Evolutionary conservation across 1,140 invertebrate genomes (phyloP), one percentile per base, ranked within the genome.

Genomic region (Bathynomus jamesi): DNA sequence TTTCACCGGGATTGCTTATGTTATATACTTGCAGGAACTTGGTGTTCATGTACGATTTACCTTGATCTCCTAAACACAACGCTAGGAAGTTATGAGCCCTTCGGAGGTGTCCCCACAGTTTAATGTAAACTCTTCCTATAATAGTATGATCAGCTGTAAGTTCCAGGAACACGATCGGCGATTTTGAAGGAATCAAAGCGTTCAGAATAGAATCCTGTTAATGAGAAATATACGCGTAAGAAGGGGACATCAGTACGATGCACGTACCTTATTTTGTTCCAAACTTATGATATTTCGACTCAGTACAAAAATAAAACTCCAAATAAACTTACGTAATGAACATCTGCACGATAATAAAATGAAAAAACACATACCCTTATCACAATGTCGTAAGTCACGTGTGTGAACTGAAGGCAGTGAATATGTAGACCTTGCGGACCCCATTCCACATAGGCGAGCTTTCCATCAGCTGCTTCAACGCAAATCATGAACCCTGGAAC

Each of bases 111-210:
- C 75, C 75, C 71, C 71, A 76, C 29, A 76, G 67, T 7, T 29
- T 72, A 32, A 76, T 73, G 75, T 76, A 76, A 17, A 76, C 69
- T 8, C 75, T 70, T 5, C 71, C 71, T 4, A 73, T 63, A 11
- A 68, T 30, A 21, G 27, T 64, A 24, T 67, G 32, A 3, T 73
- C 75, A 10, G 70, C 60, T 8, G 69, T 72, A 5, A 76, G 28
- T 60, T 76, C 75, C 28, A 76, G 61, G 71, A 76, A 76, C 0
- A 76, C 71, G n/a, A 73, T 27, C 2, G 75, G 75, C 10, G 46
- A 46, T 40, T 76, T 76, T 0, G 75, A 70, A 2, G 71, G 75
- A 3, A 76, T 65, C 2, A 76, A 25, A 24, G 75, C 69, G 7
- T 73, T 63, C 1, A 76, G 40, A 3, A 76, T 69, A 3, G 62